Evolutionary conservation across 2,797 vertebrate species (phyloP).

Genomic region (Crenuchus spilurus): DNA sequence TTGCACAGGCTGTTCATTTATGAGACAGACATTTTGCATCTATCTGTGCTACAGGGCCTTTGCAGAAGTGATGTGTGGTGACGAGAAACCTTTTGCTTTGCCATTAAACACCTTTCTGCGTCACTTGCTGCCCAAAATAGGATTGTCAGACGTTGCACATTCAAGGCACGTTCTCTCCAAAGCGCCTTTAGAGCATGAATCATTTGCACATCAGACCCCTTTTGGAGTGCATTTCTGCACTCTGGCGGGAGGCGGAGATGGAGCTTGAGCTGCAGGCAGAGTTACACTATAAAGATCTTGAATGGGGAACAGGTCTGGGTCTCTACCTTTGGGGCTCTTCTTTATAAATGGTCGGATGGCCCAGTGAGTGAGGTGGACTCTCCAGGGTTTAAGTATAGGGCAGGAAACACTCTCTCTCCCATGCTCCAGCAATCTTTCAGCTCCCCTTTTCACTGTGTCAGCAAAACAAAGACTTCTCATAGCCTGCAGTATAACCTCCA

Average conservation of each 20-base stretch:
- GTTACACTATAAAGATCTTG: background rate
- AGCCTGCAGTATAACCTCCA: background rate
- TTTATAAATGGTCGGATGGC: background rate
- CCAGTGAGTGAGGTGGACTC: background rate
- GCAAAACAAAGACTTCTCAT: background rate
- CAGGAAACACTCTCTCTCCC: background rate
- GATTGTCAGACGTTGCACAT: conserved; percentile 38
- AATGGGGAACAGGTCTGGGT: background rate
- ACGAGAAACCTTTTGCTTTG: conserved; percentile 29
- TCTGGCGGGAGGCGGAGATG: conserved; percentile 28
- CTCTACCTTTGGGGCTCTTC: background rate
- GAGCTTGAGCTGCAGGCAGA: conserved; percentile 10
- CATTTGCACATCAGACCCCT: conserved; percentile 49
- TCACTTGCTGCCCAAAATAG: conserved; percentile 49
- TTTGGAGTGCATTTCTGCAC: conserved; percentile 26
- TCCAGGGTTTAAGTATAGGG: background rate
- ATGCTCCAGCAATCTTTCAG: background rate
- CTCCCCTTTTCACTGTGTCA: background rate
- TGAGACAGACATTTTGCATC: conserved; percentile 17
- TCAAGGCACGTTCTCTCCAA: conserved; percentile 34
- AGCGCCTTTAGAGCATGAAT: conserved; percentile 49
- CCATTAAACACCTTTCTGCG: conserved; percentile 51
- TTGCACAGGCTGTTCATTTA: conserved; percentile 8
- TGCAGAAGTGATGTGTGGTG: conserved; percentile 3
- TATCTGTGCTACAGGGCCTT: background rate